These are phyloP conservation scores for Cryptoblepharus egeriae DNA, from an alignment of 2,797 vertebrate species.

Conservation along the genomic window DNA sequence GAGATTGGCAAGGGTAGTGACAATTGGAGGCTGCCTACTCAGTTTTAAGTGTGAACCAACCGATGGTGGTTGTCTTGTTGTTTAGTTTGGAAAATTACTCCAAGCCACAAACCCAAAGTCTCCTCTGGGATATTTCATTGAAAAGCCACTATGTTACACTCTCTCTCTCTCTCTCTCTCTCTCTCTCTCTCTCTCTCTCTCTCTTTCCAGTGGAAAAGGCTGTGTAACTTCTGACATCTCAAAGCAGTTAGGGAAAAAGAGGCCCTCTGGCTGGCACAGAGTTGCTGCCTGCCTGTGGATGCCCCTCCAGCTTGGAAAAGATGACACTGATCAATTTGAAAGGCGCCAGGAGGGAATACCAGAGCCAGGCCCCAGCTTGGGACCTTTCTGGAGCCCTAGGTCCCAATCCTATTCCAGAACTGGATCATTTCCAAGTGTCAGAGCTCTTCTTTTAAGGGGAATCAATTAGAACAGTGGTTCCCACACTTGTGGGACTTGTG, in stretches of 20 bases:
- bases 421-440: not conserved
- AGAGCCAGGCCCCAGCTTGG: not conserved
- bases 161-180: not conserved
- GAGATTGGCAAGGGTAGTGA: not conserved
- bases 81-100: conserved; percentile 14
- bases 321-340: not conserved
- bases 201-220: not conserved
- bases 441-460: not conserved
- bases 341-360: not conserved
- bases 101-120: not conserved
- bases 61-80: not conserved
- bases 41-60: not conserved
- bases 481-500: no score
- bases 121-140: not conserved
- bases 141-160: not conserved
- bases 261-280: not conserved
- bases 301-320: not conserved
- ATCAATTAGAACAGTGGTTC: no score
- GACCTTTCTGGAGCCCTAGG: not conserved
- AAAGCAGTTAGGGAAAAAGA: accelerated
- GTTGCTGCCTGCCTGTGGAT: not conserved
- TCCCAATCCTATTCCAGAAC: no score
- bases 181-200: no score
- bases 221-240: not conserved
- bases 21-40: not conserved